A percentile compares a stretch with the other conserved stretches of the same genome.
phyloP scores from a whole-genome alignment of 2,888 invertebrate genomes.

The Polydrusus cervinus region DNA sequence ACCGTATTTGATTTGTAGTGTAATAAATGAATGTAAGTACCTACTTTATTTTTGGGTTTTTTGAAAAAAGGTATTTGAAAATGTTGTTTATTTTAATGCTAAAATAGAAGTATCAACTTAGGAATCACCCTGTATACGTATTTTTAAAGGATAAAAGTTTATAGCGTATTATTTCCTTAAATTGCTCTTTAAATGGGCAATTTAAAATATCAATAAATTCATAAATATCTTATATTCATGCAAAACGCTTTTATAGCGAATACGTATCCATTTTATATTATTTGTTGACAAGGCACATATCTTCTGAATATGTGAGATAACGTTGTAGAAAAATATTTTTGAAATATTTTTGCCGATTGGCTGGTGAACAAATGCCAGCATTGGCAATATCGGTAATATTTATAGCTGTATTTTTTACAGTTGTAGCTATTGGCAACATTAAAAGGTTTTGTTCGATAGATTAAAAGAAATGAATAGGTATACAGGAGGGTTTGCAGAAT shows the following conservation, averaged over 20 bases:
- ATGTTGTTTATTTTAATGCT: too few species aligned
- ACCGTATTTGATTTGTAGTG: too few species aligned
- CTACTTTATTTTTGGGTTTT: too few species aligned
- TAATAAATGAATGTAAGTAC: too few species aligned
- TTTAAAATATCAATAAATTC: slow-evolving; percentile 2
- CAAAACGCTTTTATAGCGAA: background rate
- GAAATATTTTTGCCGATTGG: slow-evolving; percentile 8
- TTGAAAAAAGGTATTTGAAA: too few species aligned
- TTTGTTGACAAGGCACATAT: slow-evolving; percentile 8
- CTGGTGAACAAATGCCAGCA: slow-evolving; percentile 7
- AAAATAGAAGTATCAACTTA: too few species aligned
- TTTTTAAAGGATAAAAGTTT: too few species aligned
- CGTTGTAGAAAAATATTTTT: slow-evolving; percentile 17
- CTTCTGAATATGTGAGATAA: slow-evolving; percentile 7
- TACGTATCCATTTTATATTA: slow-evolving; percentile 1
- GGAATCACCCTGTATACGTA: too few species aligned
- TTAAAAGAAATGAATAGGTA: background rate
- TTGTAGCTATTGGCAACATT: background rate
- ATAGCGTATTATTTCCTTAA: background rate
- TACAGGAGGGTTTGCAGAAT: too few species aligned
- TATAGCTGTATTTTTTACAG: background rate
- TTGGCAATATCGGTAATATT: slow-evolving; percentile 15
- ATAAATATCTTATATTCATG: background rate
- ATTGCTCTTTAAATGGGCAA: background rate
- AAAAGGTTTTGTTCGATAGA: background rate